Base-by-base conservation (phyloP, 2,113 vertebrate genomes). In the Salvelinus sp. region DNA sequence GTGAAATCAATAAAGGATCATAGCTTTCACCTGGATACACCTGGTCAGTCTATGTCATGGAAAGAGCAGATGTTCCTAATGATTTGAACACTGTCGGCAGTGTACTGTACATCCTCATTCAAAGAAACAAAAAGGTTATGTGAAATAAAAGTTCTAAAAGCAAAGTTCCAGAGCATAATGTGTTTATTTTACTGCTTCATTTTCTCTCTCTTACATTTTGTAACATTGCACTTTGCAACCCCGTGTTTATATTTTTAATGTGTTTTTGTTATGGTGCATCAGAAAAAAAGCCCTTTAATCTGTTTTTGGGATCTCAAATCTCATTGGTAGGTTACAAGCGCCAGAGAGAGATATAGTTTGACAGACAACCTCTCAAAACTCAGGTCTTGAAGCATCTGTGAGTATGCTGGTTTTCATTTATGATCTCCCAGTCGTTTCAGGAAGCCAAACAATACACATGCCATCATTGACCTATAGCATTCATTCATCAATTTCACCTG, bases 181-280 rank as follows among this genome's bases (percentile, higher is more conserved):
- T 66, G 25, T 66, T 66, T 66, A 66, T 66, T 66, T 22, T 66
- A 30, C 25, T 25, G 22, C 63, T 22, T 65, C 25, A 65, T 65
- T 65, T 23, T 65, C 6, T 27, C 22, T 7, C n/a, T 30, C 64
- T 28, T 66, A 66, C 64, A 66, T 12, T 23, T 28, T 14, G 23
- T 16, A 9, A 63, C 60, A 63, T 22, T 10, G 7, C 10, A 25
- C 23, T 28, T 28, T 65, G 25, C n/a, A 23, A 16, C 58, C 6
- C 23, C 23, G 4, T 27, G 3, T 30, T 12, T 30, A 14, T 66
- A 27, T 66, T 25, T 66, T 14, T 14, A 16, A 65, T n/a, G 12
- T 14, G 25, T 66, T 27, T 66, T 27, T 14, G 25, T 28, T 30
- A n/a, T 23, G n/a, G 58, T 23, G n/a, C n/a, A 62, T 62, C 23